Conservation (phyloP, 2,888 invertebrate species). For the Lepidochrysops patricia region DNA sequence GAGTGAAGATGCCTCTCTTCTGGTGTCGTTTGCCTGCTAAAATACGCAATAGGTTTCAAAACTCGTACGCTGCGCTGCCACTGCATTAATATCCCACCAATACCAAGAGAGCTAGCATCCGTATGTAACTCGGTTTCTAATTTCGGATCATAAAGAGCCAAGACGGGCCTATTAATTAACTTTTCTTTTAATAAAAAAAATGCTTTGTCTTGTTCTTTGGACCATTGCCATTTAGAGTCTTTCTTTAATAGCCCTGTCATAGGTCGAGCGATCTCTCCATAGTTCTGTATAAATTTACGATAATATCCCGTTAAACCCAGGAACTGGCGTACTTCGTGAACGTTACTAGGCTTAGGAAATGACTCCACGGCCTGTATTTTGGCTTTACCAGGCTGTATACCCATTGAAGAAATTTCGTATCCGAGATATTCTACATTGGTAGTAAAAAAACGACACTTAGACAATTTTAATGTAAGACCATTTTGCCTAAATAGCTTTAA, state of each 20-base stretch:
- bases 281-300: conserved; percentile 19
- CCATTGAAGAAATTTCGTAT: conserved; percentile 23
- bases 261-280: conserved; percentile 18
- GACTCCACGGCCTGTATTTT: conserved; percentile 21
- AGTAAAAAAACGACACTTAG: conserved; percentile 23
- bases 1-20: conserved; percentile 17
- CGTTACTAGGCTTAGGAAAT: conserved; percentile 21
- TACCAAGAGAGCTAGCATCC: conserved; percentile 18
- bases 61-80: too few species aligned
- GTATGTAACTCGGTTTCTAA: conserved; percentile 24
- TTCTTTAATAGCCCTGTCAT: conserved; percentile 18
- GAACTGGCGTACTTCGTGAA: conserved; percentile 26
- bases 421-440: conserved; percentile 23
- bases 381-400: conserved; percentile 18
- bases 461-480: conserved; percentile 21
- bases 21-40: conserved; percentile 14
- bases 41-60: conserved; percentile 18
- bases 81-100: too few species aligned
- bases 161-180: conserved; percentile 23
- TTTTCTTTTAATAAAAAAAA: conserved; percentile 19
- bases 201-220: conserved; percentile 17
- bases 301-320: conserved; percentile 24
- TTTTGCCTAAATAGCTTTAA: conserved; percentile 16
- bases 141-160: conserved; percentile 30
- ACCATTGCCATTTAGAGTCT: conserved; percentile 21